Evolutionary conservation across 2,113 vertebrate species (phyloP), one percentile per base, ranked within the genome.

Genomic region (Holacanthus passer): DNA sequence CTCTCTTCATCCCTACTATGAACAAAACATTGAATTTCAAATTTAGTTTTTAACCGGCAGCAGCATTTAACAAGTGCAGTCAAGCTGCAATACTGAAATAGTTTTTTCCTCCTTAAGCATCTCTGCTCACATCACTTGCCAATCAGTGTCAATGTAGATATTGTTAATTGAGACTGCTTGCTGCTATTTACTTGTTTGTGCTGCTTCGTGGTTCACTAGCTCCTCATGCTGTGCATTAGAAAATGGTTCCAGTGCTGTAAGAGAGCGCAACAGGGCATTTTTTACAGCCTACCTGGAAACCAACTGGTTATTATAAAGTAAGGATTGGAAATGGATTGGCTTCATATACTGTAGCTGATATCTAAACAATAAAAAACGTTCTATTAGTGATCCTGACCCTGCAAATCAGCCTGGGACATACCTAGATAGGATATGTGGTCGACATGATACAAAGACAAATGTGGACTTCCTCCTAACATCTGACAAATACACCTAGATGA

Each of bases 111-210:
- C 47, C 24, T 17, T 76, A 75, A 78, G 41, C 63, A 68, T 80
- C 31, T 67, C 60, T 72, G 31, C 43, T 80, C 53, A n/a, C 60
- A 80, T 82, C 47, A 84, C 45, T 78, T 75, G 66, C 63, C 75
- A 78, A 43, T 75, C 69, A 81, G 73, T 87, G 79, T 73, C 84
- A 81, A 73, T 52, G 62, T 43, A 79, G 31, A 66, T 81, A 71
- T 78, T 29, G 65, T 85, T 88, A 83, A 87, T 87, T 88, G 79
- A 82, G 77, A 52, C 73, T 27, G 55, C 74, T 88, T 80, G 76
- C 79, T 90, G 79, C 48, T 87, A 76, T 91, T 89, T 88, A 81
- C 81, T 85, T 87, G 79, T 85, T 87, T 85, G 58, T 91, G 79
- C 70, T 73, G 66, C 70, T 68, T 65, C 52, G 3, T 3, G 24